These are phyloP conservation scores for Drosophila malerkotliana DNA, from an alignment of 1,140 invertebrate genomes.

Conservation along the genomic window DNA sequence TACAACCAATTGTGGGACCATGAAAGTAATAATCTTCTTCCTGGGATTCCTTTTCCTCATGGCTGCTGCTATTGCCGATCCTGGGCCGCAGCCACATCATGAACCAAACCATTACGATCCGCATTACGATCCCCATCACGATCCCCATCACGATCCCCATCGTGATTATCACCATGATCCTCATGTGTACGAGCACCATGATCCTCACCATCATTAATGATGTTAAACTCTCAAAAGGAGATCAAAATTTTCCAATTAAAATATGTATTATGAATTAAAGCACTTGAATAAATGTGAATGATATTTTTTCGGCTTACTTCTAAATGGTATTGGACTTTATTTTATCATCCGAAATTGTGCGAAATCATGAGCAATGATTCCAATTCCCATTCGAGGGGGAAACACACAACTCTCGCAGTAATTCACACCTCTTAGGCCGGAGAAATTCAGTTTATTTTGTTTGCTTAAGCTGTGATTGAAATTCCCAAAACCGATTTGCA, in stretches of 20 bases:
- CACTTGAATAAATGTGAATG: too few species aligned
- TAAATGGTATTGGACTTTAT: constrained; percentile 20
- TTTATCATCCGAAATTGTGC: constrained; percentile 18
- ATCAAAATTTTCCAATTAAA: too few species aligned
- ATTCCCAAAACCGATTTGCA: constrained; percentile 16
- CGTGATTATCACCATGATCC: background rate
- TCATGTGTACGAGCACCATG: background rate
- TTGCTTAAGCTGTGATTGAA: constrained; percentile 18
- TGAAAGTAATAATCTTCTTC: background rate
- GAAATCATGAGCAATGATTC: constrained; percentile 32
- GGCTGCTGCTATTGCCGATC: background rate
- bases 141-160: background rate
- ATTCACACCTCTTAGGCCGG: constrained; percentile 34
- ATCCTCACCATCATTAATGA: constrained; percentile 2
- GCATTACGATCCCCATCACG: background rate
- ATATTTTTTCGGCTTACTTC: background rate
- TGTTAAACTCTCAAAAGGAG: background rate
- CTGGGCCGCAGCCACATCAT: constrained; percentile 1
- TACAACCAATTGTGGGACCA: background rate
- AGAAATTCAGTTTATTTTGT: constrained; percentile 27
- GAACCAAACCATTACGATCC: background rate
- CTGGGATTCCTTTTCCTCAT: constrained; percentile 1
- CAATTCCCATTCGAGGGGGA: constrained; percentile 35
- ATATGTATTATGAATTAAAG: too few species aligned
- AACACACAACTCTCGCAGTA: constrained; percentile 34